Percentiles rank a stretch among this genome's conserved stretches.
These are phyloP conservation scores for Aviceda subcristata DNA, from an alignment of 2,113 vertebrate species.

Conservation along the genomic window DNA sequence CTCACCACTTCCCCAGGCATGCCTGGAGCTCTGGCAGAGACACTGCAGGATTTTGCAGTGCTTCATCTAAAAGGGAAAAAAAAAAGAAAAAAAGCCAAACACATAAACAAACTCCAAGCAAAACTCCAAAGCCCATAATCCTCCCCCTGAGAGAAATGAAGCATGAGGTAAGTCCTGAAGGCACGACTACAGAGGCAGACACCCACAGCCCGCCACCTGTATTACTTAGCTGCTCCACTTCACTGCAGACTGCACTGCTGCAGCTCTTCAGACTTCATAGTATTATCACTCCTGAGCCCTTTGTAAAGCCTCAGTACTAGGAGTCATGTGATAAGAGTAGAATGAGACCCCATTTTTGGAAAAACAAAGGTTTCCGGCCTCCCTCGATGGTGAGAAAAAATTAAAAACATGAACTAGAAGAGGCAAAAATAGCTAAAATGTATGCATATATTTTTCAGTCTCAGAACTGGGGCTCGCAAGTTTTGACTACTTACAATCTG, in stretches of 20 bases:
- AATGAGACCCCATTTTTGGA: not conserved
- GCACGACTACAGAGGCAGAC: not conserved
- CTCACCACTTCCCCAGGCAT: not conserved
- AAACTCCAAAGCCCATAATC: slow-evolving; percentile 33
- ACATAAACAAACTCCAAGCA: not conserved
- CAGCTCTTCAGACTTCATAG: not conserved
- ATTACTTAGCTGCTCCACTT: not conserved
- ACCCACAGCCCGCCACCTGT: not conserved
- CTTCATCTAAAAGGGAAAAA: not conserved
- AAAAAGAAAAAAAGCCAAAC: not conserved
- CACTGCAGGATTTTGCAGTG: not conserved
- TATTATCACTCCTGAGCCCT: not conserved
- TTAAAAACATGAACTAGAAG: not conserved
- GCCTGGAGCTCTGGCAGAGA: not conserved
- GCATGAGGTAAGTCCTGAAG: not conserved
- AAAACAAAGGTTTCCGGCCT: not conserved
- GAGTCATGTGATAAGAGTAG: not conserved
- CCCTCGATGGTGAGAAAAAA: not conserved
- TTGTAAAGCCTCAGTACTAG: not conserved
- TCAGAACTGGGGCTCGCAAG: not conserved
- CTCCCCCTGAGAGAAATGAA: not conserved
- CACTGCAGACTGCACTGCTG: not conserved
- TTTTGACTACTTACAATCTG: not conserved
- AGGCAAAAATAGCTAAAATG: not conserved
- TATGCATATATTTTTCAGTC: not conserved